phyloP scores from a whole-genome alignment of 2,888 invertebrate genomes.

The Noctua pronuba region DNA sequence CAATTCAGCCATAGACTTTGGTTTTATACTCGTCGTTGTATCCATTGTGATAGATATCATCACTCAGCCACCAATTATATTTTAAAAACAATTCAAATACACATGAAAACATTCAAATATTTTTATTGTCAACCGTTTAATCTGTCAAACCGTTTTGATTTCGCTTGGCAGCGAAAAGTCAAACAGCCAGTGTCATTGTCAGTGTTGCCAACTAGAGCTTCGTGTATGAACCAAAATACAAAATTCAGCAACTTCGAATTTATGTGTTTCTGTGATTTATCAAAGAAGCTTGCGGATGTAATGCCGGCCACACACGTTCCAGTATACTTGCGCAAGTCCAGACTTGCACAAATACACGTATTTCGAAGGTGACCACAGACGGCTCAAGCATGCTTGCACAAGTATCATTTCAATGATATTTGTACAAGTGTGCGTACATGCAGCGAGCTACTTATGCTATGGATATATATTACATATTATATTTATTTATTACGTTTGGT shows the following conservation, averaged over 20 bases:
- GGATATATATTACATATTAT: too few species aligned
- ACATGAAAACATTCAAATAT: conserved; percentile 65
- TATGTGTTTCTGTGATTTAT: too few species aligned
- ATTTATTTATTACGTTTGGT: too few species aligned
- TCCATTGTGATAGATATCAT: conserved; percentile 71
- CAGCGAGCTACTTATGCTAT: too few species aligned
- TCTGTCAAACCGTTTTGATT: conserved; percentile 56
- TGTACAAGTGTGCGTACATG: too few species aligned
- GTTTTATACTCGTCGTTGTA: conserved; percentile 71
- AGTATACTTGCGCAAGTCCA: too few species aligned
- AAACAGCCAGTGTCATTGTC: conserved; percentile 32
- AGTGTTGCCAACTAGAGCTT: conserved; percentile 14
- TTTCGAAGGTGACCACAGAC: too few species aligned
- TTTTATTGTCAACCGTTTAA: conserved; percentile 63
- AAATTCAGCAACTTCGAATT: not conserved
- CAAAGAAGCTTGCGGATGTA: too few species aligned
- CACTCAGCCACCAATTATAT: conserved; percentile 33
- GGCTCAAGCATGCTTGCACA: too few species aligned
- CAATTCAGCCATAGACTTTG: conserved; percentile 81
- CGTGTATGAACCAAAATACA: not conserved
- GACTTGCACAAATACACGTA: too few species aligned
- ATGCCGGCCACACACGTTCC: too few species aligned
- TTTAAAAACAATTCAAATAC: conserved; percentile 43
- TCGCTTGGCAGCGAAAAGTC: conserved; percentile 19
- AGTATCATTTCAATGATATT: too few species aligned